Percentiles rank a stretch among this genome's conserved stretches.
Evolutionary conservation across 1,140 invertebrate genomes (phyloP).

Genomic region (Mylabris phalerata): DNA sequence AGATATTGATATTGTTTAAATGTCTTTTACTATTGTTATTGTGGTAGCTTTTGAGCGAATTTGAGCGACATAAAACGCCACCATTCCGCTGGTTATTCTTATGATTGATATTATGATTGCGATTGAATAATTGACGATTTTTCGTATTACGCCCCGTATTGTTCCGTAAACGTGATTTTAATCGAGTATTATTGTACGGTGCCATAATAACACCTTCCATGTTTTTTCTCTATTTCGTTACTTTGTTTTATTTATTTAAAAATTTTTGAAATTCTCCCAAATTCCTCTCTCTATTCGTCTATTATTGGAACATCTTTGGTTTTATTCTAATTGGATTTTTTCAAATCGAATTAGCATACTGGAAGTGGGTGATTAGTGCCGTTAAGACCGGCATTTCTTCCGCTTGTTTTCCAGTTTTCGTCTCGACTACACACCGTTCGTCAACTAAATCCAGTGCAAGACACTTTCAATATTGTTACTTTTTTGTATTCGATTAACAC

Average conservation of each 20-base stretch:
- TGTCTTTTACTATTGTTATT: conserved; percentile 4
- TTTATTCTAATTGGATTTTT: too few relatives aligned
- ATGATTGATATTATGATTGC: conserved; percentile 1
- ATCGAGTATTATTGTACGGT: conserved; percentile 9
- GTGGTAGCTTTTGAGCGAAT: conserved; percentile 4
- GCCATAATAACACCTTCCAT: conserved; percentile 12
- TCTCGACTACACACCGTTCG: too few relatives aligned
- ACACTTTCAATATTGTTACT: conserved; percentile 6
- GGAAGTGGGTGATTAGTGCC: too few relatives aligned
- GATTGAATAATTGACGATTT: background rate
- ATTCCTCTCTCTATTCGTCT: too few relatives aligned
- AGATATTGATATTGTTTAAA: conserved; percentile 1
- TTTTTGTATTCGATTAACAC: conserved; percentile 9
- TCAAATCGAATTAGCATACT: too few relatives aligned
- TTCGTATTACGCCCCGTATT: conserved; percentile 2
- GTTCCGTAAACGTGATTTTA: conserved; percentile 4
- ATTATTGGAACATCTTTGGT: too few relatives aligned
- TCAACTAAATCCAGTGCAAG: too few relatives aligned
- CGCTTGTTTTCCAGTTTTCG: too few relatives aligned
- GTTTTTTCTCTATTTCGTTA: background rate
- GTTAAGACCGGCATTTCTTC: too few relatives aligned
- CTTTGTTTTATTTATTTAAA: too few relatives aligned
- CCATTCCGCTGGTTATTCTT: conserved; percentile 6
- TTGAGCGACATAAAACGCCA: background rate
- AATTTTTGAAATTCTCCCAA: too few relatives aligned